Evolutionary conservation across 2,888 invertebrate species (phyloP), one percentile per base, ranked within the genome.

Genomic region (Agrotis clavis): DNA sequence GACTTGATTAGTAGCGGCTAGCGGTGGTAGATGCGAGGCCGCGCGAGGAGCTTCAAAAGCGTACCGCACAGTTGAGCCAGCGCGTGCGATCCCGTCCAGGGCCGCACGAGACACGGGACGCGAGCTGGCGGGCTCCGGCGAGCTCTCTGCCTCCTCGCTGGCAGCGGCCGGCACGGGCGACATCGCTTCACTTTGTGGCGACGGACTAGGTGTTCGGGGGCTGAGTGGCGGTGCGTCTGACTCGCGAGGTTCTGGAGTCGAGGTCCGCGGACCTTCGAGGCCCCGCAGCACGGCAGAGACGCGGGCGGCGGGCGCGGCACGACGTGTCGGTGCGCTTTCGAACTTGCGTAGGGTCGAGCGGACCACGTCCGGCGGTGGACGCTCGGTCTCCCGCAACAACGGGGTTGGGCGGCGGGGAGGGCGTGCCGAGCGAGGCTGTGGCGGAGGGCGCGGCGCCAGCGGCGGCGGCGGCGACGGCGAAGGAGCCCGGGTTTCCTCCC

Each of bases 301-400:
- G n/a, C 97, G 93, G 82, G 97, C 93, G 19, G 96, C 90, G 85
- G 97, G 96, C 9, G 96, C 93, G 78, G 95, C 90, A 35, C 97
- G 95, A 1, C 97, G 96, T 82, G 97, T 95, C 16, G 97, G 97
- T 1, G 97, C 96, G 59, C 97, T 96, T 92, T 99, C 99, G 94
- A 99, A 99, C 89, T 98, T 97, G 89, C 98, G 97, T 78, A 98
- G 97, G 18, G 98, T 98, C 76, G 98, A 98, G 87, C 98, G 98
- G 74, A 99, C 99, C 82, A 99, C 97, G 95, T 99, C 99, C 1
- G 98, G 98, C 21, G 99, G 99, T 2, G 99, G 99, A 95, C 96
- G 84, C 97, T 97, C 87, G 97, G 97, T 77, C 85, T 93, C 85
- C 84, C 94, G 81, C 87, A 94, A 81, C 57, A 98, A 90, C 97